Base-by-base conservation (phyloP, 35 echinoderm and acorn worm species). In the Apostichopus parvimensis region DNA sequence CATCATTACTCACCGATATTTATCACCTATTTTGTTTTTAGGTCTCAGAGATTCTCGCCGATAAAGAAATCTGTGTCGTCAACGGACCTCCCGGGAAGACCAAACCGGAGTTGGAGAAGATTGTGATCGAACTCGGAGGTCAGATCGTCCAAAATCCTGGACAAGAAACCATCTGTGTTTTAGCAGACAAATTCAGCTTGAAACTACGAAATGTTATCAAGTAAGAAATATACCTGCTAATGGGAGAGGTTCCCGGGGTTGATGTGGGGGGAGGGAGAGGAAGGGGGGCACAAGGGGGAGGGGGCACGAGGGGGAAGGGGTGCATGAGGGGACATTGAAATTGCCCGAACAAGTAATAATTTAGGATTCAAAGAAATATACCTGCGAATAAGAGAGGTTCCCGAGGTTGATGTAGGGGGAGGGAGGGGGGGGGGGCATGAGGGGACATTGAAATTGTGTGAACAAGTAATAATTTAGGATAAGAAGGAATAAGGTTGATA, bases 71-170 rank as follows among this genome's bases (percentile, higher is more conserved):
- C n/a, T 98, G 97, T 73, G 75, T 98, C 13, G 54, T 96, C 22
- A 98, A 98, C 81, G 93, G 91, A 52, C 97, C 97, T 52, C 62
- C 87, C 56, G 85, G 79, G 25, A 88, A 92, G 25, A 64, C 93
- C 8, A 98, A 98, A 64, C 22, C 89, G 24, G 79, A 90, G 53
- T 61, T 98, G 34, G 97, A 98, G 93, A 98, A 93, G 91, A 94
- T 87, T n/a, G 89, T 98, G 12, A 90, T 93, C 1, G 97, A 98
- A 55, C 92, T 88, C 54, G 97, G 97, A 78, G 97, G 97, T 11
- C 86, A 92, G 75, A 92, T 98, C 20, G 95, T 94, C 12, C 97
- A 98, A 60, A 98, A 98, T 77, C 97, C 97, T 13, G 94, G 97
- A 4, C 26, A 52, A 6, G 96, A 96, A 22, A 98, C 95, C 13